Percentiles rank a stretch among this genome's conserved stretches.
These are phyloP conservation scores for Loriculus beryllinus DNA, from an alignment of 2,797 vertebrate species.

Conservation along the genomic window DNA sequence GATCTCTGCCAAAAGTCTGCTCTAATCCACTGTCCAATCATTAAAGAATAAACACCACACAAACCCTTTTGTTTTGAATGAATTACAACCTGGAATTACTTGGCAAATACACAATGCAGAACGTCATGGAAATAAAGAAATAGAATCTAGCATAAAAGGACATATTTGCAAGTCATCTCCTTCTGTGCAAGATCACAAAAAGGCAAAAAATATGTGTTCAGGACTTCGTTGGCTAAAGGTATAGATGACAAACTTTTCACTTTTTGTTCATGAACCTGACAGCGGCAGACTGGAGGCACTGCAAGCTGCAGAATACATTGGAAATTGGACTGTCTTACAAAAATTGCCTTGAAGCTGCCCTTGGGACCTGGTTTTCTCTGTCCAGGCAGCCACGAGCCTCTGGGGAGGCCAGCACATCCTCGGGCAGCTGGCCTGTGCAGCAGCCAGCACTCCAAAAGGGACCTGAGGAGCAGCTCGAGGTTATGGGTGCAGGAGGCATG, in stretches of 20 bases:
- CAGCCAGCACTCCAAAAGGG: neutral
- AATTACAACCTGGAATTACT: constrained; percentile 63
- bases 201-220: neutral
- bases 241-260: neutral
- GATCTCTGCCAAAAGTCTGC: constrained; percentile 62
- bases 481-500: neutral
- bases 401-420: neutral
- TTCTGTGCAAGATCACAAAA: constrained; percentile 38
- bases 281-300: neutral
- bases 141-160: neutral
- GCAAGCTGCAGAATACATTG: neutral
- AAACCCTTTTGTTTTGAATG: constrained; percentile 53
- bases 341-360: neutral
- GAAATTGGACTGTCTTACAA: neutral
- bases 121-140: constrained; percentile 11
- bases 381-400: neutral
- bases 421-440: neutral
- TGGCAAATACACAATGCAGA: constrained; percentile 52
- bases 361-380: neutral
- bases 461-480: neutral
- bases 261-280: neutral
- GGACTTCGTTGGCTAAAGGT: neutral
- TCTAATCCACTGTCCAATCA: constrained; percentile 60
- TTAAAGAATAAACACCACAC: constrained; percentile 60
- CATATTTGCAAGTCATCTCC: constrained; percentile 60